phyloP scores from a whole-genome alignment of 2,888 invertebrate genomes.

The Bedellia somnulentella region DNA sequence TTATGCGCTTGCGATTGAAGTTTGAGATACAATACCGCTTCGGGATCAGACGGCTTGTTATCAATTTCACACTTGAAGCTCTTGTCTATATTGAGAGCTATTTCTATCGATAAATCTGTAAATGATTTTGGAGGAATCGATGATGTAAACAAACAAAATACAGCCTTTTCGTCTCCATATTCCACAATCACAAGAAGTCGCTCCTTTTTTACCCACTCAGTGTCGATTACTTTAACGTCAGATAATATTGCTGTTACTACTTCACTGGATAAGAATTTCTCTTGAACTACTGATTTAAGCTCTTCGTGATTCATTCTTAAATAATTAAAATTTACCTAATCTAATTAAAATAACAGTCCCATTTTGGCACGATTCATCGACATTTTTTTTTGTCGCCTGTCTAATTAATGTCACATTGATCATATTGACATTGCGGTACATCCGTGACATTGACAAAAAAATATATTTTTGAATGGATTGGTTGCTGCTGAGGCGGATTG shows the following conservation, averaged over 20 bases:
- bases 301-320: conserved; percentile 55
- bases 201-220: conserved; percentile 49
- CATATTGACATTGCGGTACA: too few relatives aligned
- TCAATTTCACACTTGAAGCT: conserved; percentile 77
- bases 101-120: conserved; percentile 78
- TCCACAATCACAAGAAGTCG: conserved; percentile 48
- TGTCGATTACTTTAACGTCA: conserved; percentile 48
- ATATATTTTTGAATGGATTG: too few relatives aligned
- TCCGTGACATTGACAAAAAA: too few relatives aligned
- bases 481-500: too few relatives aligned
- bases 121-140: conserved; percentile 70
- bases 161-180: conserved; percentile 53
- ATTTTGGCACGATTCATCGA: too few relatives aligned
- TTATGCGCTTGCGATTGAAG: conserved; percentile 46
- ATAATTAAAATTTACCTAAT: too few relatives aligned
- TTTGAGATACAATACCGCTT: conserved; percentile 50
- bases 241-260: conserved; percentile 43
- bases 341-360: conserved; percentile 11
- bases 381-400: too few relatives aligned
- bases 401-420: too few relatives aligned
- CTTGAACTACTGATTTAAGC: conserved; percentile 46
- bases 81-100: conserved; percentile 77
- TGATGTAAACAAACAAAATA: conserved; percentile 53
- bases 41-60: conserved; percentile 60
- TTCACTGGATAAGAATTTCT: conserved; percentile 51